phyloP scores from a whole-genome alignment of 2,888 invertebrate species.

The Clanis bilineata region DNA sequence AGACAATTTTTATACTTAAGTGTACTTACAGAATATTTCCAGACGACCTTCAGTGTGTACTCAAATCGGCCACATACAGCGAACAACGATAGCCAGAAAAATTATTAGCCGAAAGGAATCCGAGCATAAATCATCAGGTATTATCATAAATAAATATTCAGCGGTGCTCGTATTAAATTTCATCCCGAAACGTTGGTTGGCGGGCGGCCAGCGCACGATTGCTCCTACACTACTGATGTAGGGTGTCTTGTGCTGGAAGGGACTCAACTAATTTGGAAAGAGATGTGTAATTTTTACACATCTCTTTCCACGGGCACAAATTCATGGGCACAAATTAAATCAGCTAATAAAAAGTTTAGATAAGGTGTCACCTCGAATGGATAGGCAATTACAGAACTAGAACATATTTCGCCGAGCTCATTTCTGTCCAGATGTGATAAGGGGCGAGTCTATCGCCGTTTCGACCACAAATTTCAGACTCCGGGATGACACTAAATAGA shows the following conservation, averaged over 20 bases:
- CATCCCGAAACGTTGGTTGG: conserved; percentile 61
- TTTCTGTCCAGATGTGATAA: no score
- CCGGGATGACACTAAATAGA: no score
- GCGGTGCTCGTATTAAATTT: conserved; percentile 73
- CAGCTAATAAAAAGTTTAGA: no score
- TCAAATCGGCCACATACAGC: conserved; percentile 6
- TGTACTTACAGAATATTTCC: background rate
- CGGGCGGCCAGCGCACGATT: conserved; percentile 58
- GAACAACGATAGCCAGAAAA: conserved; percentile 36
- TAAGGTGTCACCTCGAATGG: no score
- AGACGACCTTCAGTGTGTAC: background rate
- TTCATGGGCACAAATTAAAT: no score
- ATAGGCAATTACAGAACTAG: no score
- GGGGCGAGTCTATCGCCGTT: no score
- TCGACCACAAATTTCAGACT: no score
- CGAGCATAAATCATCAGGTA: conserved; percentile 74
- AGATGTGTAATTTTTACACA: no score
- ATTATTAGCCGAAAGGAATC: conserved; percentile 67
- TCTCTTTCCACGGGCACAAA: no score
- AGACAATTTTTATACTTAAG: no score
- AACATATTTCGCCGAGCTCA: no score
- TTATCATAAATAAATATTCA: conserved; percentile 80
- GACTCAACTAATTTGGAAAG: background rate
- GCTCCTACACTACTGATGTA: conserved; percentile 27
- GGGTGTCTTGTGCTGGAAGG: background rate